phyloP scores from a whole-genome alignment of 2,888 invertebrate genomes.

The Mimumesa dahlbomi region DNA sequence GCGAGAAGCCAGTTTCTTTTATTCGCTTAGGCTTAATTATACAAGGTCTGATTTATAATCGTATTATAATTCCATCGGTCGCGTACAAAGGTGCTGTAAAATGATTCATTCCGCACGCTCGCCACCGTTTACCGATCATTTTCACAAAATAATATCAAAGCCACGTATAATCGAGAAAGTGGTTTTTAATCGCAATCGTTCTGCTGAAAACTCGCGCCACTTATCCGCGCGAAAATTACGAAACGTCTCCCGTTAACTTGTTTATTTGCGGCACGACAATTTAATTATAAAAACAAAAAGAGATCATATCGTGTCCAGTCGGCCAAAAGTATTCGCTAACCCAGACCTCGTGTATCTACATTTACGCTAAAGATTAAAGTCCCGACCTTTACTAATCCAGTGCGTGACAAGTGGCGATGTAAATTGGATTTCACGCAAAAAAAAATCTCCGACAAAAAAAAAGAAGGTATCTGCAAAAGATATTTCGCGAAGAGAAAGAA shows the following conservation, averaged over 20 bases:
- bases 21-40: too few relatives aligned
- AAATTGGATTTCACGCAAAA: neutral
- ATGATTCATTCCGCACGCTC: too few relatives aligned
- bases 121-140: too few relatives aligned
- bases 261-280: neutral
- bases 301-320: too few relatives aligned
- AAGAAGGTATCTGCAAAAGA: neutral
- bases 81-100: too few relatives aligned
- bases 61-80: too few relatives aligned
- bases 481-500: neutral
- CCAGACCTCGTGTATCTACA: neutral
- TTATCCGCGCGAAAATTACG: too few relatives aligned
- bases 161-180: too few relatives aligned
- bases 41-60: too few relatives aligned
- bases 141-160: too few relatives aligned
- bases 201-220: neutral
- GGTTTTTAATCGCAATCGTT: too few relatives aligned
- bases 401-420: neutral
- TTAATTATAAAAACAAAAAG: neutral
- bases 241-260: neutral
- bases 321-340: neutral
- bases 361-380: neutral
- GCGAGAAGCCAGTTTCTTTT: too few relatives aligned
- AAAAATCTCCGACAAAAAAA: neutral
- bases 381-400: neutral